A percentile compares a stretch with the other conserved stretches of the same genome.
These are phyloP conservation scores for Mamestra brassicae DNA, from an alignment of 2,888 invertebrate genomes.

Conservation along the genomic window DNA sequence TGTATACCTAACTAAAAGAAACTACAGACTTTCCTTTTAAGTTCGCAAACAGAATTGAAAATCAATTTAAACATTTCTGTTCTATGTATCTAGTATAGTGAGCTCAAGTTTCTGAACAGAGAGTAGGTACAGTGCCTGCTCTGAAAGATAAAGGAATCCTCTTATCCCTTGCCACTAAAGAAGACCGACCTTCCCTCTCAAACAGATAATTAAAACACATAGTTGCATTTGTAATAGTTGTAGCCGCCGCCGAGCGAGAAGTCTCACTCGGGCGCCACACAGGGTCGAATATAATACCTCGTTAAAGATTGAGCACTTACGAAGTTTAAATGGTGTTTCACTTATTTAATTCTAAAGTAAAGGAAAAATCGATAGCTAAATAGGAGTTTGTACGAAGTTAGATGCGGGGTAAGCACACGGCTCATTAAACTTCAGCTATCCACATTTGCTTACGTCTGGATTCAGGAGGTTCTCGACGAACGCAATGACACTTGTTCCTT, in stretches of 20 bases:
- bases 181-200: slow-evolving; percentile 38
- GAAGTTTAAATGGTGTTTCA: slow-evolving; percentile 70
- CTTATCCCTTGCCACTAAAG: slow-evolving; percentile 44
- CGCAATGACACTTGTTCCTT: slow-evolving; percentile 83
- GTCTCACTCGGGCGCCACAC: slow-evolving; percentile 1
- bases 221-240: slow-evolving; percentile 56
- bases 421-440: slow-evolving; percentile 84
- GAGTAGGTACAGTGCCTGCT: slow-evolving; percentile 30
- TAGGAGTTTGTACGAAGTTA: slow-evolving; percentile 77
- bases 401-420: slow-evolving; percentile 77
- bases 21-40: slow-evolving; percentile 33
- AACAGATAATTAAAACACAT: slow-evolving; percentile 64
- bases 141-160: slow-evolving; percentile 51
- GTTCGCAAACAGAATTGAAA: slow-evolving; percentile 42
- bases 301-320: slow-evolving; percentile 62
- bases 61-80: slow-evolving; percentile 53
- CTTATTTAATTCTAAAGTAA: slow-evolving; percentile 75
- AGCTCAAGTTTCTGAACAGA: slow-evolving; percentile 22
- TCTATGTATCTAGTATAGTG: slow-evolving; percentile 13
- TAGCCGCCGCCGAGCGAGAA: slow-evolving; percentile 13
- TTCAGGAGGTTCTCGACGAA: slow-evolving; percentile 75
- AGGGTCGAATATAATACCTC: slow-evolving; percentile 55
- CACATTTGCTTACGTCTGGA: slow-evolving; percentile 84
- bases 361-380: slow-evolving; percentile 76
- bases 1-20: slow-evolving; percentile 35